These are phyloP conservation scores for Argynnis bischoffii DNA, from an alignment of 2,888 invertebrate genomes.

Conservation along the genomic window DNA sequence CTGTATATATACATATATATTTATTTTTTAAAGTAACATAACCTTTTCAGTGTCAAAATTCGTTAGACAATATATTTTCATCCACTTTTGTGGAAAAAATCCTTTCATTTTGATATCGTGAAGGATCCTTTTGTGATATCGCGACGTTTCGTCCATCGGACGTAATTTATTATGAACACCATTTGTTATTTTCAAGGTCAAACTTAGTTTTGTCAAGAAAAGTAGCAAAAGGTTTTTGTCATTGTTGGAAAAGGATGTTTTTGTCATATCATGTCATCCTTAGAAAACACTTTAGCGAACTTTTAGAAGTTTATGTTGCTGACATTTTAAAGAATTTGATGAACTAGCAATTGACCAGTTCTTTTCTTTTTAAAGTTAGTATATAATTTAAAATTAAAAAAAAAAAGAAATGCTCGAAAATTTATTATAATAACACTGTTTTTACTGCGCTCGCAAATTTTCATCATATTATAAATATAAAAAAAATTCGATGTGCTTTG, in stretches of 20 bases:
- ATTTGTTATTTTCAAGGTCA: conserved; percentile 23
- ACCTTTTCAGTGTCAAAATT: too few species aligned
- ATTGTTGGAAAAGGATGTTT: not conserved
- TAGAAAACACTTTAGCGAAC: not conserved
- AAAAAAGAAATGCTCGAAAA: too few species aligned
- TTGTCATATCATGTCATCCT: conserved; percentile 2
- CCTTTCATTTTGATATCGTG: conserved; percentile 17
- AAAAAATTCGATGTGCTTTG: too few species aligned
- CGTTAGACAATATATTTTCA: conserved; percentile 3
- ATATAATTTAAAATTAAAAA: too few species aligned
- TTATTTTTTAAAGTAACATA: too few species aligned
- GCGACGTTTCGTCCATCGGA: conserved; percentile 23
- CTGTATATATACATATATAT: too few species aligned
- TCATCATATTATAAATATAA: too few species aligned
- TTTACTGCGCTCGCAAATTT: too few species aligned
- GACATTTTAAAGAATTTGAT: not conserved
- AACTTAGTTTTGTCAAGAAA: not conserved
- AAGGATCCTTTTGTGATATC: conserved; percentile 14
- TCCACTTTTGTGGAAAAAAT: conserved; percentile 9
- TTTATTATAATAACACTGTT: too few species aligned
- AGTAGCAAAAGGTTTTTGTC: not conserved
- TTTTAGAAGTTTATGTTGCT: not conserved
- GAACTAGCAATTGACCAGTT: too few species aligned
- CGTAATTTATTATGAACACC: conserved; percentile 26
- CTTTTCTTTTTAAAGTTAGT: too few species aligned